A percentile compares a stretch with the other conserved stretches of the same genome.
These are phyloP conservation scores for Drosophila yooni DNA, from an alignment of 2,888 invertebrate genomes.

Conservation along the genomic window DNA sequence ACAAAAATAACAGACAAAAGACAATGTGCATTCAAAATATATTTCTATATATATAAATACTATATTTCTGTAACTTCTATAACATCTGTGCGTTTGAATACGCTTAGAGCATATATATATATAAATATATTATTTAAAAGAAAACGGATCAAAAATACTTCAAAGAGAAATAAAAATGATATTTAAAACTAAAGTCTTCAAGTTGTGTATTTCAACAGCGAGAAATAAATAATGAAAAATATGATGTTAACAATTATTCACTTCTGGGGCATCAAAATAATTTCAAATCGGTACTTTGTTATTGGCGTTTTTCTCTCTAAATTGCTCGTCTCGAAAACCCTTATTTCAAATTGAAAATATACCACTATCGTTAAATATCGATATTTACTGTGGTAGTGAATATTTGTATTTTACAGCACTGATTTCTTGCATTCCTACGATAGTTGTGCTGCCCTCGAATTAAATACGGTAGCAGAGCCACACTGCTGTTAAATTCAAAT, in stretches of 20 bases:
- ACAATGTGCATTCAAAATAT: conserved; percentile 54
- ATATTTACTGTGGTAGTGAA: background rate
- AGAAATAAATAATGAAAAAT: background rate
- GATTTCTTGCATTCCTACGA: background rate
- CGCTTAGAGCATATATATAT: conserved; percentile 58
- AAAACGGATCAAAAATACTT: conserved; percentile 77
- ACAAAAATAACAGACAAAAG: conserved; percentile 40
- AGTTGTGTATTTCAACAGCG: conserved; percentile 5
- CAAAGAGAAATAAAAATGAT: conserved; percentile 73
- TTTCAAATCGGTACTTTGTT: background rate
- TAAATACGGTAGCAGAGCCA: background rate
- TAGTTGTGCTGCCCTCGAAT: conserved; percentile 8
- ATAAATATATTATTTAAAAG: conserved; percentile 61
- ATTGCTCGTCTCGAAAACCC: background rate
- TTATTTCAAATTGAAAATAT: conserved; percentile 4
- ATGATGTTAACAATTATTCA: background rate
- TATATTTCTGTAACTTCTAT: conserved; percentile 78
- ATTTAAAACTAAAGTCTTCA: conserved; percentile 57
- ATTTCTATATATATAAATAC: conserved; percentile 59
- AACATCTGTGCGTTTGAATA: conserved; percentile 67
- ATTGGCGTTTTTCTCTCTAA: background rate
- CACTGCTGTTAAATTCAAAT: conserved; percentile 17
- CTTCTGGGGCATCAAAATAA: background rate
- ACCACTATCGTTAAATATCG: background rate
- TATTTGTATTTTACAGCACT: background rate